Conservation (phyloP, 2,113 vertebrate species). For the Bufo gargarizans region DNA sequence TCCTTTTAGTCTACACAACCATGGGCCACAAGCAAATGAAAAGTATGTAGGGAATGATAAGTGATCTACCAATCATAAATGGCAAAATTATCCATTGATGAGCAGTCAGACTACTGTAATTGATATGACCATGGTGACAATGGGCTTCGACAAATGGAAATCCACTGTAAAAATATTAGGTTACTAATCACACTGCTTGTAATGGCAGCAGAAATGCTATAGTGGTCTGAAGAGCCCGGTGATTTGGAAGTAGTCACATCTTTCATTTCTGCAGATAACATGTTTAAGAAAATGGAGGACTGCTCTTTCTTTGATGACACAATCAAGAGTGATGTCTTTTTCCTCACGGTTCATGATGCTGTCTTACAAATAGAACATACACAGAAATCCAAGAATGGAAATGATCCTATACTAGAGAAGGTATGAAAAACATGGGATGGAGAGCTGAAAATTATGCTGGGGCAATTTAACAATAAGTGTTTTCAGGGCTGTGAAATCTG, state of each 20-base stretch:
- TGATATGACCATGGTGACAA: neutral
- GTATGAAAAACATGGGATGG: conserved; percentile 62
- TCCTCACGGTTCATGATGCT: conserved; percentile 83
- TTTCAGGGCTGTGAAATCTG: neutral
- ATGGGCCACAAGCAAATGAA: too few relatives aligned
- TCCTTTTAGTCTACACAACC: too few relatives aligned
- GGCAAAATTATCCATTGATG: neutral
- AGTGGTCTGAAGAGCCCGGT: neutral
- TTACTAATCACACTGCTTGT: too few relatives aligned
- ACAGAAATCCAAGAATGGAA: conserved; percentile 65
- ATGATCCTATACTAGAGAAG: conserved; percentile 79
- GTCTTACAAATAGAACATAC: conserved; percentile 78
- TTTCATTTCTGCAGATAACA: conserved; percentile 71
- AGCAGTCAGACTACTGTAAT: neutral
- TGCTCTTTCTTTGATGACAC: conserved; percentile 82
- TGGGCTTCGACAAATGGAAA: too few relatives aligned
- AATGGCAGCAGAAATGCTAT: neutral
- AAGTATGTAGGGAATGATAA: too few relatives aligned
- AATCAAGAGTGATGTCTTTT: conserved; percentile 79
- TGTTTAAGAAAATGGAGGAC: conserved; percentile 78
- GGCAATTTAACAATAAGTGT: conserved; percentile 62
- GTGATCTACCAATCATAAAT: neutral
- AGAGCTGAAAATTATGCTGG: neutral
- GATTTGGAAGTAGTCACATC: neutral
- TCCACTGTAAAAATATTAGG: too few relatives aligned